Base-by-base conservation (phyloP, 2,797 vertebrate genomes). In the Glyptemys insculpta region DNA sequence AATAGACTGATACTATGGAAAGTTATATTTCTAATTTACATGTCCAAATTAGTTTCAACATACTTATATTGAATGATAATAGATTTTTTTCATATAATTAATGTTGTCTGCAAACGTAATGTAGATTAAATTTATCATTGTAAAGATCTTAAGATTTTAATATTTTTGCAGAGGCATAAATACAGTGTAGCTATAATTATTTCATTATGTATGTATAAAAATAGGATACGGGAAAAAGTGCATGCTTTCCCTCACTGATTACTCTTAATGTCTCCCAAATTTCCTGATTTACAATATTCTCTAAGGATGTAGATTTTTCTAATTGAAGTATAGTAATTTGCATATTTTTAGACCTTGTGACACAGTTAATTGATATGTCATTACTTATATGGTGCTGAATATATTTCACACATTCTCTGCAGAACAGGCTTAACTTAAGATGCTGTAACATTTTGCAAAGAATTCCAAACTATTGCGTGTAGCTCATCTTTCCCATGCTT, bases 271-370 rank as follows among this genome's bases (percentile, higher is more conserved):
- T 98, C 98, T 98, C 98, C 98, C 98, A 98, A 98, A 98, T 98
- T 98, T 98, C 98, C 98, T 98, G 98, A 98, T 98, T 98, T 98
- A 98, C 98, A 98, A 97, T 98, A 98, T 98, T 98, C 98, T 98
- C 98, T 96, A 98, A 98, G 98, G 98, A 98, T 98, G 98, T 98
- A 98, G 98, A 98, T 98, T 98, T 98, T 98, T 98, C 98, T 98
- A 98, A 98, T 98, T 98, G 98, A 98, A 98, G 98, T 98, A 98
- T 97, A 98, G 98, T 98, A 98, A 98, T 98, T 98, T 98, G 98
- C 98, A 98, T 98, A 98, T 98, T 98, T 98, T 98, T 98, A 98
- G 98, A 98, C 98, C 98, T 98, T 98, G 98, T 98, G 98, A 98
- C 98, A 98, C 95, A 98, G 98, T 98, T 98, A 98, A 98, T 98